phyloP scores from a whole-genome alignment of 2,113 vertebrate genomes.

The Ailuropoda melanoleuca region DNA sequence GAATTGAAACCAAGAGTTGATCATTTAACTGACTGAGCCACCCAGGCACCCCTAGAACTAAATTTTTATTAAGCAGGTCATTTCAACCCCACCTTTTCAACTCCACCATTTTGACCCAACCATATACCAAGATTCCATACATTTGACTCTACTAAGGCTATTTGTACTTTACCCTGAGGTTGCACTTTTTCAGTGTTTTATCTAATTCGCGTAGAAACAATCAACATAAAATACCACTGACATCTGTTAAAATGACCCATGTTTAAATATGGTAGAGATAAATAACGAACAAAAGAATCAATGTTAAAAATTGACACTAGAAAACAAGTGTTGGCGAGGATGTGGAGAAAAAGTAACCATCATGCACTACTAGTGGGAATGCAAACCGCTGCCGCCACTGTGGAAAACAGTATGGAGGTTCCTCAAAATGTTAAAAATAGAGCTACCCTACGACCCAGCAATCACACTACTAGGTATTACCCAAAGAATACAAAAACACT shows the following conservation, averaged over 20 bases:
- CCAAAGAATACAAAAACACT: neutral
- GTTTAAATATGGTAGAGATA: conserved; percentile 33
- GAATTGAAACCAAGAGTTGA: neutral
- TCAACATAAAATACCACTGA: conserved; percentile 17
- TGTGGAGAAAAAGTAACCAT: no score
- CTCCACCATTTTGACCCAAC: neutral
- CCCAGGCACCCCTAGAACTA: neutral
- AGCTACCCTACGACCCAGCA: neutral
- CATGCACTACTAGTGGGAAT: no score
- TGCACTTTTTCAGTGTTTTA: conserved; percentile 11
- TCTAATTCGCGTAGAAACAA: conserved; percentile 33
- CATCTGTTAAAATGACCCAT: neutral
- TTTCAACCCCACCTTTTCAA: conserved; percentile 37
- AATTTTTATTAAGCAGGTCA: neutral
- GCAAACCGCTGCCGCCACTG: no score
- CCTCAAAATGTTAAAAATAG: neutral
- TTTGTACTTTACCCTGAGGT: neutral
- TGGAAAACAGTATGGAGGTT: neutral
- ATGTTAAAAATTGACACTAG: conserved; percentile 5
- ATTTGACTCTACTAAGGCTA: conserved; percentile 2
- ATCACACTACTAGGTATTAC: neutral
- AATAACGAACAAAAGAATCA: neutral
- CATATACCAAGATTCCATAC: neutral
- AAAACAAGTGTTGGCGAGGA: neutral
- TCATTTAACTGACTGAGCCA: neutral